Evolutionary conservation across 2,888 invertebrate species (phyloP).

Genomic region (Hypolimnas misippus): DNA sequence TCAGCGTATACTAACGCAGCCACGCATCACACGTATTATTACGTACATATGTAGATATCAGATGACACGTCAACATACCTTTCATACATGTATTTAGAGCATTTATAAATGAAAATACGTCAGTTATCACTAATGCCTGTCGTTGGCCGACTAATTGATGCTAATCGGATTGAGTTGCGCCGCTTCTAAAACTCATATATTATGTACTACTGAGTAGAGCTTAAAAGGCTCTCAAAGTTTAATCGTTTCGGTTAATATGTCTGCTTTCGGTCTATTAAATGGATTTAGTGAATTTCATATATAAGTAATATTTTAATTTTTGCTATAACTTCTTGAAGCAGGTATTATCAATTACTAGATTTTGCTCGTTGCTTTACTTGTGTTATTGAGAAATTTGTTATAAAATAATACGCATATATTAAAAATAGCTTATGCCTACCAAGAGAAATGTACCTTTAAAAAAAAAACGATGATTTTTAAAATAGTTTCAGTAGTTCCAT

Average conservation of each 20-base stretch:
- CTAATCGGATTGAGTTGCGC: conserved; percentile 55
- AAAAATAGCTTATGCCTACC: too few relatives aligned
- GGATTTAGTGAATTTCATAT: conserved; percentile 10
- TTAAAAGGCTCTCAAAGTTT: conserved; percentile 32
- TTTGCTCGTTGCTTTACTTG: too few relatives aligned
- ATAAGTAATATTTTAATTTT: not conserved
- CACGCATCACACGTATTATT: too few relatives aligned
- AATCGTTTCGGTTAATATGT: conserved; percentile 29
- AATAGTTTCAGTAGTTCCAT: too few relatives aligned
- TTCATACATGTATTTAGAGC: conserved; percentile 5
- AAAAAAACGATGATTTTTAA: too few relatives aligned
- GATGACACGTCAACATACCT: not conserved
- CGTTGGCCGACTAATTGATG: conserved; percentile 60
- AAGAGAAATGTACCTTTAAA: too few relatives aligned
- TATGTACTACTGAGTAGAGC: conserved; percentile 48
- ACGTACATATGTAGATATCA: too few relatives aligned
- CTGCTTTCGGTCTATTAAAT: conserved; percentile 24
- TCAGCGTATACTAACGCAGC: too few relatives aligned
- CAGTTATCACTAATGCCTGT: conserved; percentile 55
- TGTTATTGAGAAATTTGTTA: too few relatives aligned
- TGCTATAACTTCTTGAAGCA: not conserved
- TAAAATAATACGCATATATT: too few relatives aligned
- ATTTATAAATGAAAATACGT: conserved; percentile 18
- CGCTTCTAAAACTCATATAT: conserved; percentile 56
- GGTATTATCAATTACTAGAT: too few relatives aligned